Percentiles rank a stretch among this genome's conserved stretches.
These are phyloP conservation scores for Andrena praecox DNA, from an alignment of 2,888 invertebrate species.

Conservation along the genomic window DNA sequence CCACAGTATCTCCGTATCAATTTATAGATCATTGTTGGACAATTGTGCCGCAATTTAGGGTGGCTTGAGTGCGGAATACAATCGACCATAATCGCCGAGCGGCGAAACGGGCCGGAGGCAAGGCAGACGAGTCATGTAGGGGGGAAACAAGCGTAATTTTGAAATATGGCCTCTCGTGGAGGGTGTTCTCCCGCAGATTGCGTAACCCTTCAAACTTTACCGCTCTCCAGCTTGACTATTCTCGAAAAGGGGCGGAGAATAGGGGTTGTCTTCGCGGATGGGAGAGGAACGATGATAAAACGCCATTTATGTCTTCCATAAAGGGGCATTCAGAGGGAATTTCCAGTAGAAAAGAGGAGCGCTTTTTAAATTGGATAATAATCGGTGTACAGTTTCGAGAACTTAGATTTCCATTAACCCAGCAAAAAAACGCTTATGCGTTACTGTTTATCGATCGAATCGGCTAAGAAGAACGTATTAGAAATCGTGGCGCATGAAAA, in stretches of 20 bases:
- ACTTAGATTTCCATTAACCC: slow-evolving; percentile 33
- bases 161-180: slow-evolving; percentile 75
- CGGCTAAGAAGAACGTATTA: slow-evolving; percentile 40
- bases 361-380: not conserved
- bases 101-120: slow-evolving; percentile 18
- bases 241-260: slow-evolving; percentile 13
- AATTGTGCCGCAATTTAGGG: slow-evolving; percentile 38
- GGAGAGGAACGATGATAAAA: not conserved
- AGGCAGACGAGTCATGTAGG: slow-evolving; percentile 42
- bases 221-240: slow-evolving; percentile 56
- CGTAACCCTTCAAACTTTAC: slow-evolving; percentile 74
- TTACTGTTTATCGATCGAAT: slow-evolving; percentile 46
- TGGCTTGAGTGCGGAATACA: slow-evolving; percentile 37
- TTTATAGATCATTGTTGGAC: slow-evolving; percentile 53
- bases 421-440: not conserved
- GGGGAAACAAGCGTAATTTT: slow-evolving; percentile 72
- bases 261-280: slow-evolving; percentile 7
- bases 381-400: not conserved
- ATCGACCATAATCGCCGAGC: slow-evolving; percentile 49
- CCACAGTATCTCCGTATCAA: slow-evolving; percentile 10
- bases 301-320: not conserved
- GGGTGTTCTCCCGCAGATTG: slow-evolving; percentile 68
- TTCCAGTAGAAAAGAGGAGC: slow-evolving; percentile 8
- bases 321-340: not conserved
- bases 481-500: slow-evolving; percentile 51